Percentiles rank a stretch among this genome's conserved stretches.
Evolutionary conservation across 2,888 invertebrate genomes (phyloP).

Genomic region (Halocaridina rubra): DNA sequence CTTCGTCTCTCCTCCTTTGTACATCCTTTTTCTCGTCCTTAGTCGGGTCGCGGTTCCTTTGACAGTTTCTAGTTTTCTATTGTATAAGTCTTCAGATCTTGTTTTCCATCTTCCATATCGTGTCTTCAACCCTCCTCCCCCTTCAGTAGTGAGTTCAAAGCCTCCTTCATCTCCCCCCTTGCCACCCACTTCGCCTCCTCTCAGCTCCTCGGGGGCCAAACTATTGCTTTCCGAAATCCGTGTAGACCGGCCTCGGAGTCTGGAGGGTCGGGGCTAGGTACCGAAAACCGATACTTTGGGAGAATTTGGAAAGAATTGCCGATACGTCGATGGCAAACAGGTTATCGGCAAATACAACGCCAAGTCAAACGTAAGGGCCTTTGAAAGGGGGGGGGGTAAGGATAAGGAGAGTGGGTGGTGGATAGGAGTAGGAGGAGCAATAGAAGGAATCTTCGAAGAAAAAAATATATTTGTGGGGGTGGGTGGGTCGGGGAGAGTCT

Average conservation of each 20-base stretch:
- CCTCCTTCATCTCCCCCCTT: neutral
- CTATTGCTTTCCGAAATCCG: slow-evolving; percentile 23
- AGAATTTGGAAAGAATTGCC: slow-evolving; percentile 38
- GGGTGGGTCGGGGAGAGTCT: neutral
- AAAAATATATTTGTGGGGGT: neutral
- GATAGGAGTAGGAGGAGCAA: too few relatives aligned
- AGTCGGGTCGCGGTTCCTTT: too few relatives aligned
- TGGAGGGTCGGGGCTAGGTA: slow-evolving; percentile 2
- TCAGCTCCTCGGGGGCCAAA: neutral
- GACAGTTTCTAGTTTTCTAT: too few relatives aligned
- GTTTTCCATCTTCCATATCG: neutral
- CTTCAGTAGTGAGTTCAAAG: neutral
- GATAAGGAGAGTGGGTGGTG: neutral
- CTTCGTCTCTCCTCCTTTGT: neutral
- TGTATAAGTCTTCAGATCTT: neutral
- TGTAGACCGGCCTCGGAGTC: neutral
- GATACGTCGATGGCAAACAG: slow-evolving; percentile 45
- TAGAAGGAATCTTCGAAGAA: too few relatives aligned
- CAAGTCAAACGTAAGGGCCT: slow-evolving; percentile 6
- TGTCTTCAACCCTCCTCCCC: neutral
- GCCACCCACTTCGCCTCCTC: neutral
- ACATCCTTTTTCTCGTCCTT: neutral
- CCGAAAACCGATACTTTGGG: slow-evolving; percentile 35
- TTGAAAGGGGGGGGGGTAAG: neutral
- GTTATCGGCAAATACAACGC: slow-evolving; percentile 27